Evolutionary conservation across 2,113 vertebrate genomes (phyloP), one percentile per base, ranked within the genome.

Genomic region (Dicrurus megarhynchus): DNA sequence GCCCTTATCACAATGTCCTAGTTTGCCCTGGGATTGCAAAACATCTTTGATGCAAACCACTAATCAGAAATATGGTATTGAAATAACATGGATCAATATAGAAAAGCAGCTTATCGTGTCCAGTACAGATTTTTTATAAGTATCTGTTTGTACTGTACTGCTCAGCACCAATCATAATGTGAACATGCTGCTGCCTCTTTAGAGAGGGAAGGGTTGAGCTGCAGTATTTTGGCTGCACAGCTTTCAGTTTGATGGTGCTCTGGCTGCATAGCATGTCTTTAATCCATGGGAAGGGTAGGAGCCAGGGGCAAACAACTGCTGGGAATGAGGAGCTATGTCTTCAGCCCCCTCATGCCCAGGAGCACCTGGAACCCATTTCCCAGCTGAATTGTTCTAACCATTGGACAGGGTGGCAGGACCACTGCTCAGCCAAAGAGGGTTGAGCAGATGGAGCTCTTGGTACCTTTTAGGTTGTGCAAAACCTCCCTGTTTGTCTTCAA

Each of bases 401-500:
- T 30, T 6, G 2, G 26, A 24, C 1, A 4, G 39, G 7, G 27
- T 47, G 44, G 26, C 46, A 57, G 18, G n/a, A 81, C 9, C 28
- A n/a, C 35, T 32, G 49, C 35, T 56, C 28, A 74, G 27, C 12
- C 33, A 30, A 56, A 73, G 18, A 22, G 6, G 3, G 3, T 7
- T 57, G 47, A 67, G 65, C 14, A 53, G 22, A 39, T 1, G 1
- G 9, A 39, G 42, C 33, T 68, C 39, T 68, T 65, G 15, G 35
- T 55, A 44, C 17, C 3, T 37, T 35, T 55, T 17, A 33, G 27
- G 19, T 49, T 10, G 13, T 23, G 24, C 22, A 73, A 11, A 80
- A 23, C 12, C 9, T 80, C 12, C 26, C 16, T 28, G 7, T 47
- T 55, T 55, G 11, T 35, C 44, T 88, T 74, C 0, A 0, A 26